phyloP scores from a whole-genome alignment of 2,797 vertebrate species.

The Micromesistius poutassou region DNA sequence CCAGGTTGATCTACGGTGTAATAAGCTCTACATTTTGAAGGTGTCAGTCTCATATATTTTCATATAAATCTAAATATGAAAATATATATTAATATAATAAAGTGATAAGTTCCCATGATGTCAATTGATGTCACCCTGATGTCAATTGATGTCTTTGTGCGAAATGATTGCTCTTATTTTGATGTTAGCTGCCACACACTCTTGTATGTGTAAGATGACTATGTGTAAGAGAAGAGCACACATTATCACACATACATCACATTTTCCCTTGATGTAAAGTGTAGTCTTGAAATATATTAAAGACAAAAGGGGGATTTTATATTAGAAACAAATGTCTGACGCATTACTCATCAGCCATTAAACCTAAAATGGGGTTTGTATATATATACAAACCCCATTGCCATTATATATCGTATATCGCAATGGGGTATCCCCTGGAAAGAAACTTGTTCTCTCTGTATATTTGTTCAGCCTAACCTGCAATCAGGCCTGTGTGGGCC shows the following conservation, averaged over 20 bases:
- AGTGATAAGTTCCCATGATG: neutral
- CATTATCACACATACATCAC: neutral
- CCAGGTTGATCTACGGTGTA: neutral
- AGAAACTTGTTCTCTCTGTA: neutral
- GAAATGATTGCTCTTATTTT: conserved; percentile 25
- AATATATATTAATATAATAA: too few species aligned
- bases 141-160: conserved; percentile 25
- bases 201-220: neutral
- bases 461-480: conserved; percentile 8
- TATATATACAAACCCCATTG: too few species aligned
- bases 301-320: too few species aligned
- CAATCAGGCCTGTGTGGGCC: neutral
- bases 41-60: conserved; percentile 16
- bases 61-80: too few species aligned
- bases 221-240: neutral
- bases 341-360: neutral
- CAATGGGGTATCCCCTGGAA: neutral
- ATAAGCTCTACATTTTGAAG: neutral
- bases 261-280: neutral
- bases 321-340: neutral
- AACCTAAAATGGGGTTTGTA: conserved; percentile 13
- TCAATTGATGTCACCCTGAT: conserved; percentile 14
- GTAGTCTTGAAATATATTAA: neutral
- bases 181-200: neutral
- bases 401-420: neutral